These are phyloP conservation scores for Callocephalon fimbriatum DNA, from an alignment of 2,113 vertebrate species.

Conservation along the genomic window DNA sequence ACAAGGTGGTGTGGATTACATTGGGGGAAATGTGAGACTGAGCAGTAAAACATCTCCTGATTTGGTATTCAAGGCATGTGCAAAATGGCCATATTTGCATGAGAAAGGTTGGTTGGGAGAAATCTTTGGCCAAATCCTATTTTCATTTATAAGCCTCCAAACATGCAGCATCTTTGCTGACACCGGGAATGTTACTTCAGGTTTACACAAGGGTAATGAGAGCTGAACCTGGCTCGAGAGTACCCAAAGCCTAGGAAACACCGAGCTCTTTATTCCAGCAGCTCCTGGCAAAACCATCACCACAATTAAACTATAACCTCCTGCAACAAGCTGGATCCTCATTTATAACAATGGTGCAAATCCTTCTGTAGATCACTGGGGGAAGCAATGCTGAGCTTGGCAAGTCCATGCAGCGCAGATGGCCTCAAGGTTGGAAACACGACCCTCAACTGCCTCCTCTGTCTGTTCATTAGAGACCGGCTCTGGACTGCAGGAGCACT, in stretches of 20 bases:
- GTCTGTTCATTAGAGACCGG: not conserved
- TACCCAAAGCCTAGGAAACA: not conserved
- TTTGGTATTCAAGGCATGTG: not conserved
- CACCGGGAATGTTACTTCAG: accelerated
- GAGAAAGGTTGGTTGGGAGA: not conserved
- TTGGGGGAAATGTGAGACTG: not conserved
- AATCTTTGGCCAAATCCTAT: not conserved
- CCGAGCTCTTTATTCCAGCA: not conserved
- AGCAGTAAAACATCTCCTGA: not conserved
- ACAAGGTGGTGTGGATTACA: accelerated
- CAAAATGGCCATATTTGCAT: not conserved
- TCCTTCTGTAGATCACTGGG: not conserved
- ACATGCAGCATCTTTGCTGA: not conserved
- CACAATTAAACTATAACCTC: not conserved
- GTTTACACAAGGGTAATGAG: not conserved
- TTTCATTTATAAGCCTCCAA: not conserved
- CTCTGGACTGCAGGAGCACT: not conserved
- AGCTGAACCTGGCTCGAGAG: not conserved
- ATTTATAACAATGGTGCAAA: not conserved
- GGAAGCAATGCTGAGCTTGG: not conserved
- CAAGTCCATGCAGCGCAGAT: not conserved
- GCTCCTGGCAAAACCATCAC: not conserved
- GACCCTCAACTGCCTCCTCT: not conserved
- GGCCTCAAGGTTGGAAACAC: not conserved
- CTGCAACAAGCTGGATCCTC: not conserved